Evolutionary conservation across 2,113 vertebrate genomes (phyloP), one percentile per base, ranked within the genome.

Genomic region (Cyprinodon brontotheroides): DNA sequence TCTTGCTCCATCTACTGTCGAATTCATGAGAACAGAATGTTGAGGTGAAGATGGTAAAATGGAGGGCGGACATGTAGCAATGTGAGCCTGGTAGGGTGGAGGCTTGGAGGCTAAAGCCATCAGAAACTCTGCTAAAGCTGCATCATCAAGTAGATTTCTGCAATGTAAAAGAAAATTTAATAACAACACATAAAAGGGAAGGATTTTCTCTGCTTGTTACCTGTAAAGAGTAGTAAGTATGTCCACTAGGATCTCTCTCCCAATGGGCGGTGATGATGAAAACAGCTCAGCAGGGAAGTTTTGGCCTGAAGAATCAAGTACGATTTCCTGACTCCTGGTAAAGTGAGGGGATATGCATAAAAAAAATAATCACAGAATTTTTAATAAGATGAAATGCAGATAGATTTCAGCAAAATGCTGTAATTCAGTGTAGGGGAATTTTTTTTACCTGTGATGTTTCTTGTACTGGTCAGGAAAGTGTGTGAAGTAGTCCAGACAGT

Each of bases 121-220:
- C 72, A 96, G 79, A 36, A 86, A 74, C 4, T 93, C 81, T 0
- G 94, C 93, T 74, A 98, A 97, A 72, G 88, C 84, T 43, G 87
- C 75, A 11, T 96, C 95, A 50, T 96, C 94, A 68, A 98, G 84
- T 38, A 97, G 86, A 59, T 87, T 90, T 59, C 97, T 99, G 77
- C 11, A 50, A 70, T n/a, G 29, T 12, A 3, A 71, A 10, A 75
- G 45, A 12, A n/a, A 15, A 48, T 17, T 13, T 53, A 11, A 71
- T 13, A 6, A 61, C 11, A 45, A 45, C 4, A 45, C 11, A 59
- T 20, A 43, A 1, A 45, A 10, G 29, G 0, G 79, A 1, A 20
- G 8, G 37, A 4, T 8, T 39, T 5, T 48, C 15, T 13, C 17
- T 48, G 65, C 14, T 15, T 64, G 4, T 62, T 82, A 98, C 97